phyloP scores from a whole-genome alignment of 2,113 vertebrate genomes.

The Thermophis baileyi region DNA sequence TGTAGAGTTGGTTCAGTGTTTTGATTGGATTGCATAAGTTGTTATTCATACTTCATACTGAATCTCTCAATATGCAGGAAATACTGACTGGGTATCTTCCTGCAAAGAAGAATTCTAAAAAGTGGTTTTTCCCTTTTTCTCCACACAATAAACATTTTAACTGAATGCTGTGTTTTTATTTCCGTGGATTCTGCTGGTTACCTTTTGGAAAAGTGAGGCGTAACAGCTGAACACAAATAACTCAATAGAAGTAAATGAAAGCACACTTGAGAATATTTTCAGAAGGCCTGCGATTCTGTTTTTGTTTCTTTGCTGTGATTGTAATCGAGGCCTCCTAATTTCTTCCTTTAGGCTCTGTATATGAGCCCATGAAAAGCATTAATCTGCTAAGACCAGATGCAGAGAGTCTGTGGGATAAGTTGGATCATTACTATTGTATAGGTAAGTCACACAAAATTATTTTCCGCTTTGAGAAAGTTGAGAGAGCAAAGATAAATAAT shows the following conservation, averaged over 20 bases:
- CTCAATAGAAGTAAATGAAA: background rate
- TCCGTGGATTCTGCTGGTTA: background rate
- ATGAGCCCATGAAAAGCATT: constrained; percentile 92
- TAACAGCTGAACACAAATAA: background rate
- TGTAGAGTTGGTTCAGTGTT: background rate
- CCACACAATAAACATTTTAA: background rate
- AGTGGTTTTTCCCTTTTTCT: background rate
- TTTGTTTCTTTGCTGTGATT: constrained; percentile 17
- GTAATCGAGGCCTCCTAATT: background rate
- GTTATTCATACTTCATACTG: constrained; percentile 18
- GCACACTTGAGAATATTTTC: background rate
- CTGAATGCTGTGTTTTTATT: background rate
- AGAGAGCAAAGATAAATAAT: background rate
- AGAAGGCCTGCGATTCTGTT: background rate
- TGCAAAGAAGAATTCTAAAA: background rate
- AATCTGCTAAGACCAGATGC: constrained; percentile 75
- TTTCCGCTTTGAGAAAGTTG: background rate
- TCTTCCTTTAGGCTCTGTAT: constrained; percentile 84
- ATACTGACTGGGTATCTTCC: background rate
- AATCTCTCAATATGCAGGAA: constrained; percentile 6
- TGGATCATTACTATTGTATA: constrained; percentile 89
- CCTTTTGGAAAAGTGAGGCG: background rate
- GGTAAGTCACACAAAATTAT: constrained; percentile 71
- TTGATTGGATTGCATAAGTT: constrained; percentile 11
- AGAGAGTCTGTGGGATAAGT: constrained; percentile 88